Base-by-base conservation (phyloP, 2,113 vertebrate species). In the Lates calcarifer region DNA sequence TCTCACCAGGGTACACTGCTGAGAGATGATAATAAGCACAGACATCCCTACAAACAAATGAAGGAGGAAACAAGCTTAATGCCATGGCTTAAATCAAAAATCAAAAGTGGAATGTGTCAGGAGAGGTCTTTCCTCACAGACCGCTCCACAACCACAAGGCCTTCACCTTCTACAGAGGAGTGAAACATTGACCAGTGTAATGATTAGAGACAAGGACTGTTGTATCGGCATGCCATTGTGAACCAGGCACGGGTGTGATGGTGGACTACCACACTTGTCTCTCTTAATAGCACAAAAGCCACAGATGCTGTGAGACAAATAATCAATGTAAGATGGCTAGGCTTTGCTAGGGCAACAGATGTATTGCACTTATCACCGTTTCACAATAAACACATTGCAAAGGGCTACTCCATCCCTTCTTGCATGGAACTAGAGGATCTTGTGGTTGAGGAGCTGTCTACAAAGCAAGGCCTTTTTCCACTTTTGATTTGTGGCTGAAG, bases 11-110 rank as follows among this genome's bases (percentile, higher is more conserved):
- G 24, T 45, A 10, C 0, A 3, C 26, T 3, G 66, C 28, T 20
- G 37, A 56, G 65, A 66, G 55, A 61, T 9, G 22, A 72, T 35
- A 85, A 87, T 73, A 79, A 89, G 77, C 57, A 62, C 84, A 86
- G 74, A 89, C 35, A 60, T 33, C 72, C 47, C 33, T 5, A 35
- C 43, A 85, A 74, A 80, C 35, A 82, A 39, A 67, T 13, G 31
- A 4, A 62, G 33, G 37, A 39, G 65, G 53, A 63, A 79, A 47
- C 0, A 6, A 39, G 63, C 37, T 45, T 51, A 79, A 61, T 31
- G 26, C 62, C 33, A 17, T 26, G 3, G 71, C 51, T 70, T 33
- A 5, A 61, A 47, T 66, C 57, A 26, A 18, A 33, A 26, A 69
- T 53, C 76, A 12, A 57, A 77, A 51, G 53, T 26, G 28, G 41